Base-by-base conservation (phyloP, 2,888 invertebrate genomes). In the Stegana nigrithorax region DNA sequence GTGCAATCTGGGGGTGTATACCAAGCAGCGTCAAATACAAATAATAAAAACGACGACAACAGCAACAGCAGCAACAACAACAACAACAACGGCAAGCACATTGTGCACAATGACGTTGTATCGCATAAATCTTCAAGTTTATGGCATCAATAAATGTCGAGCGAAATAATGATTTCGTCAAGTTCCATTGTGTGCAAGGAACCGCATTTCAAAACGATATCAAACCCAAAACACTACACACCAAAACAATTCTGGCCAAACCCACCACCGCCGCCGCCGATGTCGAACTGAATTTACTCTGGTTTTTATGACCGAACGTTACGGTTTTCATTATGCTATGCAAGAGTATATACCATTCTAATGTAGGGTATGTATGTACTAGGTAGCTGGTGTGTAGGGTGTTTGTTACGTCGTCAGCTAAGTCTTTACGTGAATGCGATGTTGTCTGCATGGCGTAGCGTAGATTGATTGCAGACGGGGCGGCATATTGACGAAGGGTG, bases 81-180 rank as follows among this genome's bases (percentile, higher is more conserved):
- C 44, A 47, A 23, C 26, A 14, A 29, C 50, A 32, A 45, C 47
- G 12, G 32, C 29, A 6, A 29, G 2, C 10, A 55, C 39, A 36
- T 55, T 26, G 44, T 8, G 14, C 7, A 44, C 19, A 6, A 14
- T 44, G 44, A 7, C 32, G 32, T 21, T 57, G 57, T n/a, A 8
- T 26, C 66, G 77, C 84, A 84, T 84, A 84, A 84, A 84, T 84
- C 83, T 79, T 83, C 78, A 79, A 83, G 76, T 84, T 84, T 84
- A 84, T 84, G 82, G 82, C 83, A 84, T 83, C 84, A 83, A 84
- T 84, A 84, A 84, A 84, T 83, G 84, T 84, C 84, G 81, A 76
- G 76, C 76, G 75, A 78, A 79, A 81, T 82, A 81, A 81, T 80
- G 78, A 81, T 80, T 81, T 81, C 80, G 78, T 81, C 73, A 77